phyloP scores from a whole-genome alignment of 1,140 invertebrate genomes.

The Heterodera schachtii region DNA sequence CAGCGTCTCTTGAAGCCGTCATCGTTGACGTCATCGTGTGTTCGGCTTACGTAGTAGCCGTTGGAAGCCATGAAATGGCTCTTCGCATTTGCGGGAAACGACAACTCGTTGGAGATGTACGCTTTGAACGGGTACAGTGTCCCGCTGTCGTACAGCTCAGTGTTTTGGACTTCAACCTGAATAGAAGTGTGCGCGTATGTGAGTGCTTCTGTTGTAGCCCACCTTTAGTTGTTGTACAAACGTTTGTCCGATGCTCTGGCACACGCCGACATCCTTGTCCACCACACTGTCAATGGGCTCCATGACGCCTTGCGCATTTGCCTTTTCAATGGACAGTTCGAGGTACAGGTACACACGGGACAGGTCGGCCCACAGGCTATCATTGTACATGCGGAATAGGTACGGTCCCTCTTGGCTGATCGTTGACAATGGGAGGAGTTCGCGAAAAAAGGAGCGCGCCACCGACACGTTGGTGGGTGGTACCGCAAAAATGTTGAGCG shows the following conservation, averaged over 20 bases:
- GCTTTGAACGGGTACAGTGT: constrained; percentile 32
- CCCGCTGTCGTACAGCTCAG: constrained; percentile 35
- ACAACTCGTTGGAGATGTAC: constrained; percentile 40
- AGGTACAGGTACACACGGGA: constrained; percentile 33
- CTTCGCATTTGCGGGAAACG: constrained; percentile 19
- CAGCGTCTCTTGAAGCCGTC: constrained; percentile 10
- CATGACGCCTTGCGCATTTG: background rate
- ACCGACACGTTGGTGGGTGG: constrained; percentile 43
- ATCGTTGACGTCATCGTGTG: constrained; percentile 27
- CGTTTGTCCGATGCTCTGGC: constrained; percentile 39
- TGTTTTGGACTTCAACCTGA: constrained; percentile 10
- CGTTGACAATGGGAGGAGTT: constrained; percentile 37
- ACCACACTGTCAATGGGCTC: constrained; percentile 5
- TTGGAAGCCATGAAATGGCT: constrained; percentile 20
- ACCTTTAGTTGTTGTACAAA: constrained; percentile 45
- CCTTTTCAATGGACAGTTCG: constrained; percentile 30
- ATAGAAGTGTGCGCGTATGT: too few species aligned
- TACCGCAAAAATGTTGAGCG: constrained; percentile 39
- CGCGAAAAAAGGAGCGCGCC: constrained; percentile 18
- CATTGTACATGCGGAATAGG: background rate
- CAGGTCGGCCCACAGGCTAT: constrained; percentile 41
- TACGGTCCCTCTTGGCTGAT: constrained; percentile 28
- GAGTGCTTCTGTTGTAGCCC: background rate
- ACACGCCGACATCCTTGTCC: constrained; percentile 6
- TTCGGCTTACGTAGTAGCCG: constrained; percentile 32